These are phyloP conservation scores for Leucania comma DNA, from an alignment of 2,888 invertebrate species.

Conservation along the genomic window DNA sequence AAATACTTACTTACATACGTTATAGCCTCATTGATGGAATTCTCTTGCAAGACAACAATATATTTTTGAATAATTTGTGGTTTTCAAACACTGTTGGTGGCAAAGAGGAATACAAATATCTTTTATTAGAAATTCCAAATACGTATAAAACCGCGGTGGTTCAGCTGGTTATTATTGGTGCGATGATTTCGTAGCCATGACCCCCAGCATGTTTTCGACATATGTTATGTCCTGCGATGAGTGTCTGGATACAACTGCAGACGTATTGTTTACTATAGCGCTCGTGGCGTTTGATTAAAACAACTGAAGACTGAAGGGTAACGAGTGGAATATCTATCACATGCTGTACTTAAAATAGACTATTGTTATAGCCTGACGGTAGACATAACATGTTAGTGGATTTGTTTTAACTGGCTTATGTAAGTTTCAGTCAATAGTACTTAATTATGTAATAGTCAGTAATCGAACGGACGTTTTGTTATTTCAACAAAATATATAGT, in stretches of 20 bases:
- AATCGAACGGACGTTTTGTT: slow-evolving; percentile 19
- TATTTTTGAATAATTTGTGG: slow-evolving; percentile 7
- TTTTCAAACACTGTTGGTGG: slow-evolving; percentile 21
- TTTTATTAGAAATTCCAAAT: slow-evolving; percentile 49
- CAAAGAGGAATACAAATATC: slow-evolving; percentile 16
- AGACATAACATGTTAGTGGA: neutral
- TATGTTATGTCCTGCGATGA: slow-evolving; percentile 49
- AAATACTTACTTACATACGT: neutral
- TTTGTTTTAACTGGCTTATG: neutral
- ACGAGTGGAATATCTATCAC: neutral
- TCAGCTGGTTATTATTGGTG: slow-evolving; percentile 68
- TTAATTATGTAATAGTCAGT: neutral
- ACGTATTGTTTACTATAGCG: slow-evolving; percentile 39
- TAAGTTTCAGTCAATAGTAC: neutral
- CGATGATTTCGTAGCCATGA: slow-evolving; percentile 60
- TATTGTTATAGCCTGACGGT: slow-evolving; percentile 3
- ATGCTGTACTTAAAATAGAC: slow-evolving; percentile 8
- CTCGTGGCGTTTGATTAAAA: slow-evolving; percentile 40
- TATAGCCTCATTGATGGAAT: neutral
- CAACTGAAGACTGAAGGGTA: slow-evolving; percentile 6
- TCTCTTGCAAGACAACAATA: neutral
- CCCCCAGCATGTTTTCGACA: slow-evolving; percentile 68
- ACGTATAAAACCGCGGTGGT: slow-evolving; percentile 61
- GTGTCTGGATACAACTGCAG: slow-evolving; percentile 9
- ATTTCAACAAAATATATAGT: slow-evolving; percentile 5